Base-by-base conservation (phyloP, 2,888 invertebrate species). In the Melitaea athalia region DNA sequence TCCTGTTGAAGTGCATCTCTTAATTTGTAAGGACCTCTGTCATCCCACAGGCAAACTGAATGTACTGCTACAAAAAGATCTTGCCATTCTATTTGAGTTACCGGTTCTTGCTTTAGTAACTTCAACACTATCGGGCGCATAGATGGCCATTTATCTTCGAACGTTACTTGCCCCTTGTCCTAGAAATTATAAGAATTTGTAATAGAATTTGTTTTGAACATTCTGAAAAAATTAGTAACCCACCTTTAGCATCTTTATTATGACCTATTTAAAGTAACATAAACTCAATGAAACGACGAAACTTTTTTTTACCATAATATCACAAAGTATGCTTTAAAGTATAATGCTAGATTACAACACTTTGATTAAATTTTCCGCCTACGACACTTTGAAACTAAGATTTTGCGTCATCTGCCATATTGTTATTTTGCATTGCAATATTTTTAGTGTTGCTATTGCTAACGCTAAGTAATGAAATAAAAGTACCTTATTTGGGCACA, bases 11-110 rank as follows among this genome's bases (percentile, higher is more conserved):
- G 93, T 38, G 97, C 97, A 81, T 97, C 96, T 80, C 97, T 82
- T 55, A 99, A 95, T 88, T 98, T 98, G 59, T 95, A 94, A 0
- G 98, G 96, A 0, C 98, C 98, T 86, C 98, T 97, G 80, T 99
- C 99, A 89, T 99, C 98, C 99, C 99, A 99, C 69, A 99, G 91
- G 86, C 98, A 98, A 14, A 99, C 98, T 71, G 97, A 95, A 92
- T 99, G 99, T 15, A 99, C 98, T 67, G 97, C 96, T 90, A 97
- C 98, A 91, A 99, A 99, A 60, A 99, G 93, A 88, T 98, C 98
- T 85, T 99, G 99, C 99, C 99, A 99, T 94, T 99, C 99, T 24
- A 94, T 94, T 79, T 98, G 97, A 14, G 97, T 96, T 0, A 99
- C 99, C 8, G 97, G 94, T 88, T 99, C 98, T 89, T 99, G 99